phyloP scores from a whole-genome alignment of 2,113 vertebrate genomes.

The Brachyistius frenatus region DNA sequence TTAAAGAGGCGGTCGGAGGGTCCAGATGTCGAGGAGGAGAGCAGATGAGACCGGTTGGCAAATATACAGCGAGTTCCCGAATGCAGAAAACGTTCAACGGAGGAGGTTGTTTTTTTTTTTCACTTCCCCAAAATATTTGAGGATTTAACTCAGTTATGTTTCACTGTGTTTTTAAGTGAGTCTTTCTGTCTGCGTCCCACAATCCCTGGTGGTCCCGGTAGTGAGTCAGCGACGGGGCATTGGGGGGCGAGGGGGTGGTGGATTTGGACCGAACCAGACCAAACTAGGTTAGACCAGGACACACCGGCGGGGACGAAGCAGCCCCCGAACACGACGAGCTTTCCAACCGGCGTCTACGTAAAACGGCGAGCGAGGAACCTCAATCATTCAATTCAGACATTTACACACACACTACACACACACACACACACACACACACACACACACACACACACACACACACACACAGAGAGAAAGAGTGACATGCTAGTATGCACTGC shows the following conservation, averaged over 20 bases:
- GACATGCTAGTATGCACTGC: slow-evolving; percentile 57
- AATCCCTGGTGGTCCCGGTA: slow-evolving; percentile 34
- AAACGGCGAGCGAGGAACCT: slow-evolving; percentile 27
- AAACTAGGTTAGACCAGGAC: slow-evolving; percentile 6
- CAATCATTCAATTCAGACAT: slow-evolving; percentile 45
- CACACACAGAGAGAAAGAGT: slow-evolving; percentile 41
- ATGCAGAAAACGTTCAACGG: slow-evolving; percentile 18
- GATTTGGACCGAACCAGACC: slow-evolving; percentile 25
- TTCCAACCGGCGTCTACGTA: slow-evolving; percentile 8
- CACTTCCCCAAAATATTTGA: slow-evolving; percentile 40
- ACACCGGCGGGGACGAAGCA: slow-evolving; percentile 1
- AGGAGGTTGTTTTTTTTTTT: slow-evolving; percentile 44
- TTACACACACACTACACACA: slow-evolving; percentile 19
- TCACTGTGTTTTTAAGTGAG: neutral
- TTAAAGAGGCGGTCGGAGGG: slow-evolving; percentile 1
- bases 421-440: slow-evolving; percentile 39
- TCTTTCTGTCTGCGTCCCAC: slow-evolving; percentile 39
- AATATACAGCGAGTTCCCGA: slow-evolving; percentile 48
- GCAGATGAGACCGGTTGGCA: slow-evolving; percentile 42
- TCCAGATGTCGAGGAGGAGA: slow-evolving; percentile 38
- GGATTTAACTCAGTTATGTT: slow-evolving; percentile 40
- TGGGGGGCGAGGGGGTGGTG: neutral
- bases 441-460: slow-evolving; percentile 2
- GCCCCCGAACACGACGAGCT: slow-evolving; percentile 2
- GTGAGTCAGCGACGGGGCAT: slow-evolving; percentile 53